These are phyloP conservation scores for Pristionchus japonicus DNA, from an alignment of 2,888 invertebrate species.

Conservation along the genomic window DNA sequence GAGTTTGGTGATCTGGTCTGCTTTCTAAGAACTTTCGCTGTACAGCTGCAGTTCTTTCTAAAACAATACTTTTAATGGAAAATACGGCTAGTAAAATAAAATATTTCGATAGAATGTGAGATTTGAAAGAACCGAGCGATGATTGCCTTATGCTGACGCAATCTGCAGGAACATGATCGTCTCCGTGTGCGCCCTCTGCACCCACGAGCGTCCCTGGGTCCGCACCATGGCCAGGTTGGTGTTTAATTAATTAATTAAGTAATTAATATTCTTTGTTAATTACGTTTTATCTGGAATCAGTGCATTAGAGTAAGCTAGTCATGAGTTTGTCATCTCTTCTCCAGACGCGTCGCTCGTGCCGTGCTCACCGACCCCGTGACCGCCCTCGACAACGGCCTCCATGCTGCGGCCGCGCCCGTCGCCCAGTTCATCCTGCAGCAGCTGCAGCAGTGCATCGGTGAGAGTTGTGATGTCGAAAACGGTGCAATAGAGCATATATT, in stretches of 20 bases:
- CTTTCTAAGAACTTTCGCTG: background rate
- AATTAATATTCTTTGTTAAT: background rate
- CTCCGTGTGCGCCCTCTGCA: conserved; percentile 63
- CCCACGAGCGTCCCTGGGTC: conserved; percentile 69
- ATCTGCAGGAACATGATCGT: conserved; percentile 62
- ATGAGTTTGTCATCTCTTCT: background rate
- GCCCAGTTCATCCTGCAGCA: conserved; percentile 60
- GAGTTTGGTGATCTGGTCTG: background rate
- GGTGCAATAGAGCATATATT: background rate
- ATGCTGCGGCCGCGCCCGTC: conserved; percentile 63
- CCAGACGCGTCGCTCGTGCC: conserved; percentile 51
- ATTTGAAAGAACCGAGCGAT: too few species aligned
- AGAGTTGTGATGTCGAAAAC: background rate
- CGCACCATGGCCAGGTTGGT: conserved; percentile 66
- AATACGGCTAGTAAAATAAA: too few species aligned
- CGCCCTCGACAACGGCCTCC: conserved; percentile 66
- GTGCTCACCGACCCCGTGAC: conserved; percentile 70
- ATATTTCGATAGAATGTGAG: too few species aligned
- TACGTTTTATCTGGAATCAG: too few species aligned
- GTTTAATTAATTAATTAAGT: background rate
- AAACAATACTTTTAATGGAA: too few species aligned
- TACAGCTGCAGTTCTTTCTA: background rate
- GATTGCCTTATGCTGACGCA: background rate
- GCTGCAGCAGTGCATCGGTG: conserved; percentile 58
- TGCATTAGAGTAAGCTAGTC: background rate